Conservation (phyloP, 2,888 invertebrate species). For the Idaea dimidiata region DNA sequence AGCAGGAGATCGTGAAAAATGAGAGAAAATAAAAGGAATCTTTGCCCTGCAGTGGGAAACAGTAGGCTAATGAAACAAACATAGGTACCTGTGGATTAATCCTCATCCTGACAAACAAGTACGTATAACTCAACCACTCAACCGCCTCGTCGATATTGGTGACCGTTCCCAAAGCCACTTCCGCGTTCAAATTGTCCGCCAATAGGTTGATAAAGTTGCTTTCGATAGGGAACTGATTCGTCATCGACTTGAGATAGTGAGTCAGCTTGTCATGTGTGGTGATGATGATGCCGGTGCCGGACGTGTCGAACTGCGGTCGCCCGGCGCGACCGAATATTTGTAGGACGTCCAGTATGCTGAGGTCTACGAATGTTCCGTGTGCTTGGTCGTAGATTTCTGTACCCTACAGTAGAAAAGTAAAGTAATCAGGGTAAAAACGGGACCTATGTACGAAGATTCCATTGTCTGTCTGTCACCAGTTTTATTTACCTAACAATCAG, state of each 20-base stretch:
- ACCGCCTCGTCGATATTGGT: constrained; percentile 97
- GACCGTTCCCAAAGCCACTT: constrained; percentile 97
- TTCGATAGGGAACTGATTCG: constrained; percentile 98
- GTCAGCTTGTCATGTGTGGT: constrained; percentile 95
- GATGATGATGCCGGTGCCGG: constrained; percentile 97
- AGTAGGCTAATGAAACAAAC: background rate
- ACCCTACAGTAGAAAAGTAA: constrained; percentile 83
- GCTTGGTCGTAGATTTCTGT: constrained; percentile 99
- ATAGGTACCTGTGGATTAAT: constrained; percentile 89
- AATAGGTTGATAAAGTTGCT: constrained; percentile 96
- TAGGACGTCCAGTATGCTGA: constrained; percentile 97
- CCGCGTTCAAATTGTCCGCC: constrained; percentile 98
- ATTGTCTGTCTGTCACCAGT: background rate
- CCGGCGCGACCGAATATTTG: constrained; percentile 99
- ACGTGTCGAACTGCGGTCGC: constrained; percentile 97
- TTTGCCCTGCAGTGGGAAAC: too few relatives aligned
- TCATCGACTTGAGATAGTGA: constrained; percentile 95
- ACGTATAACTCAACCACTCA: constrained; percentile 98
- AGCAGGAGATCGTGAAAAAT: background rate
- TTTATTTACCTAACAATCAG: too few relatives aligned
- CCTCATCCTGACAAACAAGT: constrained; percentile 95
- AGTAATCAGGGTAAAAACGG: too few relatives aligned
- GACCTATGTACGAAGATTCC: too few relatives aligned
- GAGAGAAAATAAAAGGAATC: too few relatives aligned
- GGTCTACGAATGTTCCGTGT: constrained; percentile 94